Evolutionary conservation across 1,140 invertebrate species (phyloP).

Genomic region (Physella acuta): DNA sequence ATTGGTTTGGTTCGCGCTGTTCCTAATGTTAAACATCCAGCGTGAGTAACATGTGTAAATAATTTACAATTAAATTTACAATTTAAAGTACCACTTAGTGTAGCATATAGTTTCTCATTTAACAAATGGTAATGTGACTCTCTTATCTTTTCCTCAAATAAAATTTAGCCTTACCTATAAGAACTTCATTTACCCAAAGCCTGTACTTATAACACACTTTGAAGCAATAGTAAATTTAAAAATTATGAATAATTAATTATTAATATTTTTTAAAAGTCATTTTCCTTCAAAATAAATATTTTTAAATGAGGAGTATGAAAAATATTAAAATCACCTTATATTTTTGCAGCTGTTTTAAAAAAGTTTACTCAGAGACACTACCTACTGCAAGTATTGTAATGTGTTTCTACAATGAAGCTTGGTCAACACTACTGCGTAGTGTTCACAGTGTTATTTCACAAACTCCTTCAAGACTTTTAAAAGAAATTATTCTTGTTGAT

Average conservation of each 20-base stretch:
- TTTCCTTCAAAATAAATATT: neutral
- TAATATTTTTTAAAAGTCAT: neutral
- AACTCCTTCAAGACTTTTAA: conserved; percentile 74
- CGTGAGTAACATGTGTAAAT: too few relatives aligned
- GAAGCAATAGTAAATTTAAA: neutral
- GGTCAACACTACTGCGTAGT: conserved; percentile 79
- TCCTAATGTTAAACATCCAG: conserved; percentile 83
- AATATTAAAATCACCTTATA: neutral
- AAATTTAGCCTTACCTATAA: too few relatives aligned
- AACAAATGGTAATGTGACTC: too few relatives aligned
- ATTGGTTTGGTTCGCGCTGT: conserved; percentile 75
- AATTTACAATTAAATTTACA: too few relatives aligned
- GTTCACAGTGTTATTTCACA: conserved; percentile 85
- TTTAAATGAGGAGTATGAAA: neutral
- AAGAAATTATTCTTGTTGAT: conserved; percentile 86
- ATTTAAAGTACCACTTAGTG: too few relatives aligned
- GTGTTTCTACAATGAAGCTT: conserved; percentile 80
- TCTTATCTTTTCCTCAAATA: too few relatives aligned
- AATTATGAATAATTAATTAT: neutral
- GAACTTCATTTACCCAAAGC: neutral
- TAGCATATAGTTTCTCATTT: too few relatives aligned
- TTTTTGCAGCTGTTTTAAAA: conserved; percentile 39
- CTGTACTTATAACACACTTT: neutral
- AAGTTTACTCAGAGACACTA: conserved; percentile 55
- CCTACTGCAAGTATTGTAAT: conserved; percentile 87